Percentiles rank a stretch among this genome's conserved stretches.
phyloP scores from a whole-genome alignment of 2,888 invertebrate genomes.

The Dasypogon diadema region DNA sequence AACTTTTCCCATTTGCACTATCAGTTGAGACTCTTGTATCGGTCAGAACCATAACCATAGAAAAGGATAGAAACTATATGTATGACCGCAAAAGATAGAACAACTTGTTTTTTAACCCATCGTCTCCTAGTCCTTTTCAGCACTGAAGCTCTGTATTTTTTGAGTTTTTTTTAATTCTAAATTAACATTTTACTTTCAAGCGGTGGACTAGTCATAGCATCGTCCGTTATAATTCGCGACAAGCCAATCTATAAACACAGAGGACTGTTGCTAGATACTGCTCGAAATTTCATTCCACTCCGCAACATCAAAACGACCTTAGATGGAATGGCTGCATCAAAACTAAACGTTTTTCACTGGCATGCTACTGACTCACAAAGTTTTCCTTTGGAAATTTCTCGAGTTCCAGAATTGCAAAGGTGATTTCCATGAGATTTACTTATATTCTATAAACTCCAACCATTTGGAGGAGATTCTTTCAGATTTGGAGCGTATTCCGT shows the following conservation, averaged over 20 bases:
- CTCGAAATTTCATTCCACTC: conserved; percentile 87
- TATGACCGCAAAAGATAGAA: too few species aligned
- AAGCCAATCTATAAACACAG: conserved; percentile 85
- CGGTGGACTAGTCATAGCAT: conserved; percentile 74
- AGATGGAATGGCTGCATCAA: conserved; percentile 88
- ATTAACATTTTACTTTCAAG: conserved; percentile 54
- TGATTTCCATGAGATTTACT: conserved; percentile 62
- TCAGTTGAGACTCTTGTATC: too few species aligned
- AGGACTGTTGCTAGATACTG: conserved; percentile 89
- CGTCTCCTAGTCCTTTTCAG: too few species aligned
- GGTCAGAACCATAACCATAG: too few species aligned
- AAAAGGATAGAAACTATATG: too few species aligned
- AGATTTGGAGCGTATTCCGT: conserved; percentile 82
- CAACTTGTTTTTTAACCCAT: too few species aligned
- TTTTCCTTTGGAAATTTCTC: conserved; percentile 85
- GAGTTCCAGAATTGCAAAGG: conserved; percentile 80
- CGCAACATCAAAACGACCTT: conserved; percentile 77
- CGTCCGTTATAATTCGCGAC: conserved; percentile 78
- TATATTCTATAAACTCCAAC: too few species aligned
- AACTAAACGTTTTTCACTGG: conserved; percentile 95
- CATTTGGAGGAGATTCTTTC: too few species aligned
- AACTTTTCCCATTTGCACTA: too few species aligned
- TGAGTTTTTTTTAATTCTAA: too few species aligned
- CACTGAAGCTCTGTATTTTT: too few species aligned
- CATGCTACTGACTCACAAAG: conserved; percentile 92